These are phyloP conservation scores for Heteromurus nitidus DNA, from an alignment of 2,888 invertebrate species.

Conservation along the genomic window DNA sequence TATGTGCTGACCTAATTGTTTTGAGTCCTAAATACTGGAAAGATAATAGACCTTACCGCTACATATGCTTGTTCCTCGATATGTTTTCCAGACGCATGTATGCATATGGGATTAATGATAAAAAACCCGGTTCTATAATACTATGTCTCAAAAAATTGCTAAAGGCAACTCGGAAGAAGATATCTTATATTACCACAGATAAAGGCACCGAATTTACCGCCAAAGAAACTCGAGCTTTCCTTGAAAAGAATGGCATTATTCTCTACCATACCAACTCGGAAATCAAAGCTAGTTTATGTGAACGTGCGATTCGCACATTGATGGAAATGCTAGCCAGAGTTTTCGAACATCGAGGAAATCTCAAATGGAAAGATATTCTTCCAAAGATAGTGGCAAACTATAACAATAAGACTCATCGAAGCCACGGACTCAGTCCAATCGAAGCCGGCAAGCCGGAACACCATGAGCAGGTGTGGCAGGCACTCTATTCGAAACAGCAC, in stretches of 20 bases:
- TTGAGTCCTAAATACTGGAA: slow-evolving; percentile 22
- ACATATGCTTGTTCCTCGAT: slow-evolving; percentile 25
- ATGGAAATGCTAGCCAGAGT: neutral
- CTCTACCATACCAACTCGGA: slow-evolving; percentile 23
- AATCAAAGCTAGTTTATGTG: neutral
- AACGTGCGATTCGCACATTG: neutral
- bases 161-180: neutral
- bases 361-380: slow-evolving; percentile 15
- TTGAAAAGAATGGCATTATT: slow-evolving; percentile 16
- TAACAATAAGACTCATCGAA: neutral
- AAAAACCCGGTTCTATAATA: slow-evolving; percentile 13
- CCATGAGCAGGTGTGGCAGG: slow-evolving; percentile 9
- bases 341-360: neutral
- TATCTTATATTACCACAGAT: slow-evolving; percentile 17
- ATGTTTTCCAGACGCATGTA: slow-evolving; percentile 15
- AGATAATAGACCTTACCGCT: slow-evolving; percentile 20
- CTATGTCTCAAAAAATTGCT: slow-evolving; percentile 9
- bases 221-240: neutral
- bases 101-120: neutral
- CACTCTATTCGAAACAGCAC: neutral
- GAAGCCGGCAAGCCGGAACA: slow-evolving; percentile 11
- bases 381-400: neutral
- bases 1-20: slow-evolving; percentile 18
- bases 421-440: neutral
- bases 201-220: slow-evolving; percentile 21